These are phyloP conservation scores for Agonum fuliginosum DNA, from an alignment of 2,888 invertebrate species.

Conservation along the genomic window DNA sequence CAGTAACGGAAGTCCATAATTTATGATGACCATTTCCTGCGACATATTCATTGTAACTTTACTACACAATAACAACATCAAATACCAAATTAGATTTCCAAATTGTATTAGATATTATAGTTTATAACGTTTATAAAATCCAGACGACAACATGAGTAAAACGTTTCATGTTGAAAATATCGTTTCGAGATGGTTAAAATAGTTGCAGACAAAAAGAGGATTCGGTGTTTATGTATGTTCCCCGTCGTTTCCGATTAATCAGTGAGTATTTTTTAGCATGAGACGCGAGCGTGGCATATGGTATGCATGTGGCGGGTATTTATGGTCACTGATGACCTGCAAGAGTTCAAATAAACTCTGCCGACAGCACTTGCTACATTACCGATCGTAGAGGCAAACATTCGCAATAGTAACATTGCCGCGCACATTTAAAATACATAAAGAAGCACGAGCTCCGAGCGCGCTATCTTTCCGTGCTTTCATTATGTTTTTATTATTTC, in stretches of 20 bases:
- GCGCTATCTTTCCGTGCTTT: not conserved
- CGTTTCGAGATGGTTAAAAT: constrained; percentile 26
- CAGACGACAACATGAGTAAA: not conserved
- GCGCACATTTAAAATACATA: constrained; percentile 37
- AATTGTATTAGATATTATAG: constrained; percentile 25
- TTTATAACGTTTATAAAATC: not conserved
- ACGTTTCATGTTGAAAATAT: not conserved
- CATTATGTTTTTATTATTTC: constrained; percentile 23
- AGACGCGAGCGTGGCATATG: constrained; percentile 33
- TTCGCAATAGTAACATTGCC: too few relatives aligned
- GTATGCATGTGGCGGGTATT: constrained; percentile 47
- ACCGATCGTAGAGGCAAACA: constrained; percentile 5
- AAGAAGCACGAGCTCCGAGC: not conserved
- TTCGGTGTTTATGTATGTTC: constrained; percentile 34
- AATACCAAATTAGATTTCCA: constrained; percentile 20
- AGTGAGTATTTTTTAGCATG: constrained; percentile 33
- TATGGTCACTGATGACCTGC: constrained; percentile 52
- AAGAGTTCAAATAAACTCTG: not conserved
- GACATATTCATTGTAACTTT: constrained; percentile 29
- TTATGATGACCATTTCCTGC: constrained; percentile 36
- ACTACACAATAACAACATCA: constrained; percentile 28
- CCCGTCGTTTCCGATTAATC: constrained; percentile 47
- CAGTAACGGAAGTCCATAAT: constrained; percentile 35
- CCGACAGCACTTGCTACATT: constrained; percentile 16
- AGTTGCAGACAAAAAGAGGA: constrained; percentile 12